Conservation (phyloP, 2,797 vertebrate species). For the Anguilla anguilla region DNA sequence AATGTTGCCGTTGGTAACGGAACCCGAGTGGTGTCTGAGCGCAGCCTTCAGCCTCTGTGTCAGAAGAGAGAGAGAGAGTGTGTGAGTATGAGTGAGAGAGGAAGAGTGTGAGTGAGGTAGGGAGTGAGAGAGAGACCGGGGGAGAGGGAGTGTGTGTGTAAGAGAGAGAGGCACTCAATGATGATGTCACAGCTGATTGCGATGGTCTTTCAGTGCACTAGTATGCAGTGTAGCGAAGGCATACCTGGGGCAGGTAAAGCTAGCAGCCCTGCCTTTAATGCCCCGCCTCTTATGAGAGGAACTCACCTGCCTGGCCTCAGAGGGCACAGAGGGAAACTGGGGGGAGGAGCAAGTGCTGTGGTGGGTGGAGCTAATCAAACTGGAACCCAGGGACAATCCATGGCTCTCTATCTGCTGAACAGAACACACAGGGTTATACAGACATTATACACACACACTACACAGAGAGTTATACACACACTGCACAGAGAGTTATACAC, state of each 20-base stretch:
- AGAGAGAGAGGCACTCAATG: conserved; percentile 55
- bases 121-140: conserved; percentile 4
- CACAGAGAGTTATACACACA: not conserved
- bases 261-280: too few relatives aligned
- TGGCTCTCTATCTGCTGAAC: not conserved
- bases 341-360: not conserved
- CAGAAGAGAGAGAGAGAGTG: conserved; percentile 19
- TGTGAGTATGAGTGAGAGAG: conserved; percentile 15
- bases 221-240: not conserved
- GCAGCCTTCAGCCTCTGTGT: conserved; percentile 88
- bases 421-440: not conserved
- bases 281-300: not conserved
- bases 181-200: conserved; percentile 64
- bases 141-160: too few relatives aligned
- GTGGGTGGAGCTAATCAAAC: not conserved
- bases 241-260: not conserved
- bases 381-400: not conserved
- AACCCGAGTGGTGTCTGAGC: conserved; percentile 78
- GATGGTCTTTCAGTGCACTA: not conserved
- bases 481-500: too few relatives aligned
- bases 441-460: not conserved
- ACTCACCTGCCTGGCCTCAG: conserved; percentile 1
- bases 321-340: not conserved
- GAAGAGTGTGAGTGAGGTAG: conserved; percentile 32
- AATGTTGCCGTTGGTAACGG: conserved; percentile 80